phyloP scores from a whole-genome alignment of 2,797 vertebrate genomes.

The Myioborus miniatus region DNA sequence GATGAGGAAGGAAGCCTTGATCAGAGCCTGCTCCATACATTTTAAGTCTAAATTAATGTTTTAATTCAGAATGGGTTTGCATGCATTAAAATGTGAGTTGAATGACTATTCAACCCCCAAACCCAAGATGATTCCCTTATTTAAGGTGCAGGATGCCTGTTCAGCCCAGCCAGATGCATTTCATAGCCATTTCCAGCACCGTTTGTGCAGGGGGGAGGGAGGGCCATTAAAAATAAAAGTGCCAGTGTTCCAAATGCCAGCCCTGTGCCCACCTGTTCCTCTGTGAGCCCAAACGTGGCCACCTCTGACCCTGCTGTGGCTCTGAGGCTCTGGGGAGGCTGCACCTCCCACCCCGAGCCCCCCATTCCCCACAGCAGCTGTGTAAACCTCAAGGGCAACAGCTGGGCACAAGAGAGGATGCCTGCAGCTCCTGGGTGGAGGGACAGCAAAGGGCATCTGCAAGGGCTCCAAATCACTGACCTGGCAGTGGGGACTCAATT shows the following conservation, averaged over 20 bases:
- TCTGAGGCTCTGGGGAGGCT: constrained; percentile 15
- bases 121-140: background rate
- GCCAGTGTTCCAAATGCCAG: constrained; percentile 40
- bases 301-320: constrained; percentile 62
- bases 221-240: constrained; percentile 34
- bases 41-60: background rate
- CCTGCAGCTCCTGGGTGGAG: background rate
- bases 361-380: constrained; percentile 81
- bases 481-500: fast-evolving
- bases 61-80: background rate
- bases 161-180: background rate
- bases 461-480: background rate
- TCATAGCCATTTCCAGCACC: fast-evolving
- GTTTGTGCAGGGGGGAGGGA: background rate
- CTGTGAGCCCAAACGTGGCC: constrained; percentile 46
- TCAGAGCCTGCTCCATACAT: fast-evolving
- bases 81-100: background rate
- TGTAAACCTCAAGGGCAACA: constrained; percentile 86
- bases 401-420: constrained; percentile 70
- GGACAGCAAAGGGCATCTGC: background rate
- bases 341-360: background rate
- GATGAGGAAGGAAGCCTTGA: background rate
- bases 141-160: background rate
- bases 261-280: constrained; percentile 68
- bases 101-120: background rate